Evolutionary conservation across 2,797 vertebrate genomes (phyloP).

Genomic region (Gallirallus australis): DNA sequence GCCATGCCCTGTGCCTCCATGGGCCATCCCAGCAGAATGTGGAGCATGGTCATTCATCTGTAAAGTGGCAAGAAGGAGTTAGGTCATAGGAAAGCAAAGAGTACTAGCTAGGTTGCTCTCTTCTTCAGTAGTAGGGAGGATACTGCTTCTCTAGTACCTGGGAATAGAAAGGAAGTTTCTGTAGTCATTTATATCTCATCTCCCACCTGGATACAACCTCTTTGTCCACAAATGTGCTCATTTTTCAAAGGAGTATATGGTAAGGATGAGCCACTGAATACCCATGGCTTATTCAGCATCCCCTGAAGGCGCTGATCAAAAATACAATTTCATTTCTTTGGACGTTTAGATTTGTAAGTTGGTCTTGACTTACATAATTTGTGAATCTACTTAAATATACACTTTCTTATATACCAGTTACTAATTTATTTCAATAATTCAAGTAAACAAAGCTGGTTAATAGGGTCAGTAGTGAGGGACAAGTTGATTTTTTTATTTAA

Average conservation of each 20-base stretch:
- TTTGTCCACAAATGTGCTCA: not conserved
- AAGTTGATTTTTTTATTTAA: not conserved
- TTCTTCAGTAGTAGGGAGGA: not conserved
- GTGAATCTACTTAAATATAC: not conserved
- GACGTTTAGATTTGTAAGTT: not conserved
- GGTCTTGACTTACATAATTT: not conserved
- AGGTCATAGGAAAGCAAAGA: not conserved
- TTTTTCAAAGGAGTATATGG: not conserved
- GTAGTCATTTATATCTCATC: not conserved
- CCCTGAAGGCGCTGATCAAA: not conserved
- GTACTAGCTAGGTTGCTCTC: not conserved
- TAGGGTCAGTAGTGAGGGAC: not conserved
- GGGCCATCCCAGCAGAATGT: not conserved
- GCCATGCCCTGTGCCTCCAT: not conserved
- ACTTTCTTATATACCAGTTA: not conserved
- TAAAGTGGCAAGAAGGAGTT: not conserved
- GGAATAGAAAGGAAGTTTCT: not conserved
- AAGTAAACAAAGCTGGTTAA: not conserved
- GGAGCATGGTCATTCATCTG: not conserved
- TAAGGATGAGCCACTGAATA: not conserved
- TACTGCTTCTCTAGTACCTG: not conserved
- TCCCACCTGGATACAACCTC: not conserved
- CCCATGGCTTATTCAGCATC: not conserved
- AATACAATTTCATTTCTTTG: not conserved
- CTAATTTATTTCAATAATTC: not conserved